Evolutionary conservation across 1,140 invertebrate genomes (phyloP).

Genomic region (Dendrolimus kikuchii): DNA sequence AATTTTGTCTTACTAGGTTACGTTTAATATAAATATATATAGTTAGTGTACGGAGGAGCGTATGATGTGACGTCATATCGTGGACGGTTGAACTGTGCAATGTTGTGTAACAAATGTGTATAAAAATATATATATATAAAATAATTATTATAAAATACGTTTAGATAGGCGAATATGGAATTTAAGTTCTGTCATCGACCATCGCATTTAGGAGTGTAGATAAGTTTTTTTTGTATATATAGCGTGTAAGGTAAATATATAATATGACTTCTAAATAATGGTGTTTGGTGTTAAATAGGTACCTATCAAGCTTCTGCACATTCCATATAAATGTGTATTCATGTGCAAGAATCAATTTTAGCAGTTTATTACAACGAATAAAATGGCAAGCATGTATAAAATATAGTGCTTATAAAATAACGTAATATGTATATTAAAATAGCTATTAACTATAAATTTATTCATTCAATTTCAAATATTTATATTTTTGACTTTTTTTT

Average conservation of each 20-base stretch:
- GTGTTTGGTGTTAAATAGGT: conserved; percentile 68
- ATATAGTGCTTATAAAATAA: neutral
- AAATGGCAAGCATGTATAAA: conserved; percentile 38
- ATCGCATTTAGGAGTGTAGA: conserved; percentile 51
- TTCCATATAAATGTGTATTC: conserved; percentile 64
- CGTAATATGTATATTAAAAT: neutral
- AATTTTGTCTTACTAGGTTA: no score
- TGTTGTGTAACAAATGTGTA: conserved; percentile 65
- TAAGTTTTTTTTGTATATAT: conserved; percentile 61
- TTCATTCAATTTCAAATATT: no score
- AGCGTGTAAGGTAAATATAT: conserved; percentile 51
- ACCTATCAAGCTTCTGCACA: conserved; percentile 64
- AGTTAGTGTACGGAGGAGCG: conserved; percentile 35
- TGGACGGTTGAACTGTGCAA: conserved; percentile 58
- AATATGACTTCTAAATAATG: conserved; percentile 51
- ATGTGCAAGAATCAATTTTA: conserved; percentile 66
- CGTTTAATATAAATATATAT: conserved; percentile 1
- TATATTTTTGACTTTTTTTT: no score
- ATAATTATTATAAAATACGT: conserved; percentile 29
- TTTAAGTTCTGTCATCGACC: conserved; percentile 56
- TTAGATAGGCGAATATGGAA: conserved; percentile 67
- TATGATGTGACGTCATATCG: conserved; percentile 48
- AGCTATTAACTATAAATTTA: neutral
- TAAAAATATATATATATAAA: conserved; percentile 32
- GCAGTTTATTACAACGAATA: conserved; percentile 32